Conservation (phyloP, 1,140 invertebrate species). For the Formica selysi region DNA sequence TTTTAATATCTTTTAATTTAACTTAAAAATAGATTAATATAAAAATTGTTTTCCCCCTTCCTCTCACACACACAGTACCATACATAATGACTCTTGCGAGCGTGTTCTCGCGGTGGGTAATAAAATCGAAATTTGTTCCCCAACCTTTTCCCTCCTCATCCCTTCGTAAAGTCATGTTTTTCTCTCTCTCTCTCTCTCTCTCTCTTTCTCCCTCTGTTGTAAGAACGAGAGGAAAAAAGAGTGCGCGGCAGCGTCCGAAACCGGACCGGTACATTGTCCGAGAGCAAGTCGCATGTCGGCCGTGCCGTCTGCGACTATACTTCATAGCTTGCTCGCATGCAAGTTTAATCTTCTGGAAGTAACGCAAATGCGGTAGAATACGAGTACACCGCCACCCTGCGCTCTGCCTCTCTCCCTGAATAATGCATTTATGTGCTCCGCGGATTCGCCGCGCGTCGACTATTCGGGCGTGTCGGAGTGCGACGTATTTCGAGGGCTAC, state of each 20-base stretch:
- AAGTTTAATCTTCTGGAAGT: slow-evolving; percentile 84
- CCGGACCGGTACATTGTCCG: slow-evolving; percentile 78
- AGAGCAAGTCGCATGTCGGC: slow-evolving; percentile 79
- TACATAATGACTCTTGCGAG: neutral
- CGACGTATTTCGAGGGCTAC: slow-evolving; percentile 29
- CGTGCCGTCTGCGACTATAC: slow-evolving; percentile 80
- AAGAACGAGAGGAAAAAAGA: slow-evolving; percentile 1
- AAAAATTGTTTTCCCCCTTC: neutral
- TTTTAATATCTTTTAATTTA: neutral
- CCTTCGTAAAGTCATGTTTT: no score
- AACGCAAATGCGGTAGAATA: slow-evolving; percentile 80
- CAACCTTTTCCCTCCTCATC: no score
- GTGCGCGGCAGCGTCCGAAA: slow-evolving; percentile 49
- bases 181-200: neutral
- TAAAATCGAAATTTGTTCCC: slow-evolving; percentile 71
- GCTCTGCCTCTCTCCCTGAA: slow-evolving; percentile 67
- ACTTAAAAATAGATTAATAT: no score
- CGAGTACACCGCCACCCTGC: slow-evolving; percentile 64
- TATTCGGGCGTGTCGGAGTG: slow-evolving; percentile 74
- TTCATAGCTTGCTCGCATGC: slow-evolving; percentile 80
- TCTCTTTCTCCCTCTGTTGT: neutral
- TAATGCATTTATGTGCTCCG: slow-evolving; percentile 80
- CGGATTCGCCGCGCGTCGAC: slow-evolving; percentile 76
- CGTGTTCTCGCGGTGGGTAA: slow-evolving; percentile 26
- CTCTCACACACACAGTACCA: no score